These are phyloP conservation scores for Rhea pennata DNA, from an alignment of 2,113 vertebrate species.

Conservation along the genomic window DNA sequence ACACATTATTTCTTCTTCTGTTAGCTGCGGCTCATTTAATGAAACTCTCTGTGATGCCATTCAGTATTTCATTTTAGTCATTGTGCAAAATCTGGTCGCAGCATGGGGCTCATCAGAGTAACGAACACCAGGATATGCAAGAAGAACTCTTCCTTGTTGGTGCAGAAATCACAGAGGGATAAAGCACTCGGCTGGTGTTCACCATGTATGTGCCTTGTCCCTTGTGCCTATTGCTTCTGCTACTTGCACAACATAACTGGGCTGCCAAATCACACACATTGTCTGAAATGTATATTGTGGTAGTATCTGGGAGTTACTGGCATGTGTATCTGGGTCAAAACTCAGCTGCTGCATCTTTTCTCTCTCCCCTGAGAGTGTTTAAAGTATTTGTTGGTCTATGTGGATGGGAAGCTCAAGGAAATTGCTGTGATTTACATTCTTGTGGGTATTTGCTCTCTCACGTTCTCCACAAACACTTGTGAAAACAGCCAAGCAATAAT, in stretches of 20 bases:
- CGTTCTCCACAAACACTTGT: neutral
- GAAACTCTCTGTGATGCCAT: neutral
- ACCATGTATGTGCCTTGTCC: neutral
- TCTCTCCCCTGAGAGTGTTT: neutral
- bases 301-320: neutral
- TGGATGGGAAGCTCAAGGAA: neutral
- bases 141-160: neutral
- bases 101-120: neutral
- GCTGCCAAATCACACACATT: neutral
- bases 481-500: neutral
- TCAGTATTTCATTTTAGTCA: neutral
- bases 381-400: neutral
- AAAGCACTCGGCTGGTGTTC: neutral
- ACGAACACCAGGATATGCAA: neutral
- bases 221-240: neutral
- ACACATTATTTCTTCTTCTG: neutral
- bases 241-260: neutral
- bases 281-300: neutral
- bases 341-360: neutral
- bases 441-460: neutral
- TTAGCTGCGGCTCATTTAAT: neutral
- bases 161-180: neutral
- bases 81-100: neutral
- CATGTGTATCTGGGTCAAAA: neutral
- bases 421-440: neutral